phyloP scores from a whole-genome alignment of 2,113 vertebrate species.

The Planiliza haematocheilus region DNA sequence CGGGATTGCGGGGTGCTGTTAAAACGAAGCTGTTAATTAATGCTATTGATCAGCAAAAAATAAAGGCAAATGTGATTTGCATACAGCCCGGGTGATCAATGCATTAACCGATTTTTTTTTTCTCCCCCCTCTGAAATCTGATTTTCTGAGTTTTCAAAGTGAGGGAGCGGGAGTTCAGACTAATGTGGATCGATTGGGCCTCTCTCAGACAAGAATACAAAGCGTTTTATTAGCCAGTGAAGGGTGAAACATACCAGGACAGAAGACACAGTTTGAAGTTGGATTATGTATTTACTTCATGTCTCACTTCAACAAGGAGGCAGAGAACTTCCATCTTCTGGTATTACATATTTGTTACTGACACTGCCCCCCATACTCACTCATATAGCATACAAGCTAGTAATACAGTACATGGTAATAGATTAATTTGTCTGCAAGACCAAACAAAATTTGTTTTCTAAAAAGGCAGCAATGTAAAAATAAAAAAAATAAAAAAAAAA shows the following conservation, averaged over 20 bases:
- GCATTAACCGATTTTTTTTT: constrained; percentile 84
- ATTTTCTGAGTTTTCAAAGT: constrained; percentile 87
- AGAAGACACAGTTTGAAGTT: constrained; percentile 53
- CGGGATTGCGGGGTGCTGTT: constrained; percentile 80
- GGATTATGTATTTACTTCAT: constrained; percentile 79
- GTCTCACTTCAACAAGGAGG: constrained; percentile 60
- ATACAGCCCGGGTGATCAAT: constrained; percentile 84
- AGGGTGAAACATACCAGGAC: constrained; percentile 73
- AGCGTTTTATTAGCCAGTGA: constrained; percentile 93
- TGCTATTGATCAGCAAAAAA: constrained; percentile 84
- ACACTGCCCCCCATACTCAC: constrained; percentile 18
- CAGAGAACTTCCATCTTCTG: neutral
- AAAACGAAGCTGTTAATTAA: constrained; percentile 87
- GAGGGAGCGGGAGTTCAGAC: constrained; percentile 82
- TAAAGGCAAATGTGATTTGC: constrained; percentile 85
- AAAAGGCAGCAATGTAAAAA: constrained; percentile 60
- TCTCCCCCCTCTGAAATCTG: constrained; percentile 78
- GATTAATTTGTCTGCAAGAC: constrained; percentile 73
- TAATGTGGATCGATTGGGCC: constrained; percentile 86
- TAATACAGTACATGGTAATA: constrained; percentile 70
- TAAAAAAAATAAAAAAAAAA: constrained; percentile 36
- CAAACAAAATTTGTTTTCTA: constrained; percentile 69
- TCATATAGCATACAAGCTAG: too few species aligned
- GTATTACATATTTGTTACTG: constrained; percentile 35
- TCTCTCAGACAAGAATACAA: constrained; percentile 91